Percentiles rank a stretch among this genome's conserved stretches.
These are phyloP conservation scores for Tetraodon nigroviridis DNA, from an alignment of 2,113 vertebrate genomes.

Conservation along the genomic window DNA sequence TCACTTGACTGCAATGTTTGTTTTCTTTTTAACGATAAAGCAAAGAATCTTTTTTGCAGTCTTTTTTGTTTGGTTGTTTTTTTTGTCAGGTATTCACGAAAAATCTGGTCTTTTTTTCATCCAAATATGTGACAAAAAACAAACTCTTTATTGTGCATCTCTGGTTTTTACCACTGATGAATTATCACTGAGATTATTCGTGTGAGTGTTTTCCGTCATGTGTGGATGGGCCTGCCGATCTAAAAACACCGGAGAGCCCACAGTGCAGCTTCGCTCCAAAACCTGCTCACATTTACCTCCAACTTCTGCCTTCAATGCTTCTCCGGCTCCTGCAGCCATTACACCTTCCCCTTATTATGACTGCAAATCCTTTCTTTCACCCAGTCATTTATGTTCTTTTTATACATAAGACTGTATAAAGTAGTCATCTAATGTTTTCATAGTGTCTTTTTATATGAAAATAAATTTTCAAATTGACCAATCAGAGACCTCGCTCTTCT, in stretches of 20 bases:
- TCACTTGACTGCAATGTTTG: constrained; percentile 12
- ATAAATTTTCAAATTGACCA: constrained; percentile 75
- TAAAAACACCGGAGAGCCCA: too few relatives aligned
- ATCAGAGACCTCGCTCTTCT: not conserved
- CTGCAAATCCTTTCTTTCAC: constrained; percentile 39
- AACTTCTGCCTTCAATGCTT: constrained; percentile 32
- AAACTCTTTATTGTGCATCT: not conserved
- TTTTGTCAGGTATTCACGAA: not conserved
- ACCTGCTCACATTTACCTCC: constrained; percentile 28
- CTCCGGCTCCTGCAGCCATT: constrained; percentile 37
- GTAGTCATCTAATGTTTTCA: constrained; percentile 79
- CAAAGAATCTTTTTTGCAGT: not conserved
- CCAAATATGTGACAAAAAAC: not conserved
- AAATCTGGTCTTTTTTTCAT: not conserved
- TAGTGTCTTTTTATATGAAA: constrained; percentile 80
- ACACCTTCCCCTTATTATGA: constrained; percentile 49
- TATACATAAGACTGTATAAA: constrained; percentile 77
- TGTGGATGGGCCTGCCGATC: not conserved
- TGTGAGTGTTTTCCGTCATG: too few relatives aligned
- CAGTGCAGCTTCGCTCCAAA: constrained; percentile 1
- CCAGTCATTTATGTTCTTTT: constrained; percentile 64
- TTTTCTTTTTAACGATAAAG: not conserved
- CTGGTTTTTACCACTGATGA: too few relatives aligned
- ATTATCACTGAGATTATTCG: too few relatives aligned
- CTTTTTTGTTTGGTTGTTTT: too few relatives aligned